A percentile compares a stretch with the other conserved stretches of the same genome.
These are phyloP conservation scores for Delia radicum DNA, from an alignment of 1,140 invertebrate genomes.

Conservation along the genomic window DNA sequence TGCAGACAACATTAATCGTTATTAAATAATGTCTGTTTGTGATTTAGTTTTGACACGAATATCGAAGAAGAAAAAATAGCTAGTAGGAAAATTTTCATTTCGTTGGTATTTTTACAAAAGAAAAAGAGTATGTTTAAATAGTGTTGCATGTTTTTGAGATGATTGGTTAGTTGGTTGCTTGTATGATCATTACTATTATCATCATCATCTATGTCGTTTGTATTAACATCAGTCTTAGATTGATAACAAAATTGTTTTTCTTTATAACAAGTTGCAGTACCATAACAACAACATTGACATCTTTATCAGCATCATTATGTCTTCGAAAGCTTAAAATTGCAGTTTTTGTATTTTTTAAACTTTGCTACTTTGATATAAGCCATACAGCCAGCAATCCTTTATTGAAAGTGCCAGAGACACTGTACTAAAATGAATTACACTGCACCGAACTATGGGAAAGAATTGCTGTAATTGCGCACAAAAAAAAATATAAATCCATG, in stretches of 20 bases:
- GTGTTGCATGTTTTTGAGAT: not conserved
- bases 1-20: conserved; percentile 27
- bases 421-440: not conserved
- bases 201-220: not conserved
- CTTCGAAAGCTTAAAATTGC: conserved; percentile 4
- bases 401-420: not conserved
- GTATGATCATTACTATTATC: not conserved
- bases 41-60: not conserved
- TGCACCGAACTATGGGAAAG: too few species aligned
- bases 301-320: conserved; percentile 18
- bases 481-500: too few species aligned
- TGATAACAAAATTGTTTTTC: not conserved
- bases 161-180: not conserved
- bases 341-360: not conserved
- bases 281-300: conserved; percentile 14
- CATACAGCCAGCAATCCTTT: not conserved
- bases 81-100: not conserved
- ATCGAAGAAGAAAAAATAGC: too few species aligned
- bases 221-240: not conserved
- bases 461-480: too few species aligned
- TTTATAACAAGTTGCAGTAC: not conserved
- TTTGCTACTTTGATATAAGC: not conserved
- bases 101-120: not conserved
- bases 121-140: not conserved
- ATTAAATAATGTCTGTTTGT: conserved; percentile 1